These are phyloP conservation scores for Gasterosteus aculeatus DNA, from an alignment of 2,113 vertebrate genomes.

Conservation along the genomic window DNA sequence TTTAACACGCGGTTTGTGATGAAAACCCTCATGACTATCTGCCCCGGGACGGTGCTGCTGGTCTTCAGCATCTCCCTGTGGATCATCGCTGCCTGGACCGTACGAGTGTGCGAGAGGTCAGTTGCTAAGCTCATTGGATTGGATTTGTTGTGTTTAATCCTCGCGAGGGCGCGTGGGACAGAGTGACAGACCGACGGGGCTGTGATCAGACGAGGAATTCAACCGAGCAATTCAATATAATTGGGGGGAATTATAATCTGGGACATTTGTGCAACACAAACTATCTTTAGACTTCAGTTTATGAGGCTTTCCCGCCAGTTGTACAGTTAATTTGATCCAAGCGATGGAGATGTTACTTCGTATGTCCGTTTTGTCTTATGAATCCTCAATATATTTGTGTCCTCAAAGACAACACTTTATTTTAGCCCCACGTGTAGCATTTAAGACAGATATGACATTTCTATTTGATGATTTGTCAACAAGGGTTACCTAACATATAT, in stretches of 20 bases:
- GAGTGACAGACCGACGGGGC: neutral
- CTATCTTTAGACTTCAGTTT: conserved; percentile 45
- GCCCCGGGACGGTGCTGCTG: conserved; percentile 95
- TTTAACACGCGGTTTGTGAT: conserved; percentile 99
- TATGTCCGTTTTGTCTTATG: conserved; percentile 29
- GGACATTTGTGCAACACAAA: conserved; percentile 44
- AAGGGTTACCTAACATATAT: neutral
- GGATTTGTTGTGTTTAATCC: neutral
- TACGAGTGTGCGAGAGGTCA: conserved; percentile 97
- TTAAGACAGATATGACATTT: conserved; percentile 1
- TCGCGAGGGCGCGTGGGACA: neutral
- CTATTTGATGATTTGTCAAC: neutral
- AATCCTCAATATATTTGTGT: neutral
- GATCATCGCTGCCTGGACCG: conserved; percentile 99
- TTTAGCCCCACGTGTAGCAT: neutral
- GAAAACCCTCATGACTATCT: conserved; percentile 99
- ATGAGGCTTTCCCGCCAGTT: conserved; percentile 50
- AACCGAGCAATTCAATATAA: conserved; percentile 32
- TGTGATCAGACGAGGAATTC: conserved; percentile 28
- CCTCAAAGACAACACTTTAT: conserved; percentile 1
- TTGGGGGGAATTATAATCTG: conserved; percentile 56
- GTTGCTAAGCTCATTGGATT: conserved; percentile 66
- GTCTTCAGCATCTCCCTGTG: conserved; percentile 99
- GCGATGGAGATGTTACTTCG: conserved; percentile 20
- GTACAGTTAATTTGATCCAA: conserved; percentile 39